These are phyloP conservation scores for Heliconius melpomene DNA, from an alignment of 1,140 invertebrate genomes.

Conservation along the genomic window DNA sequence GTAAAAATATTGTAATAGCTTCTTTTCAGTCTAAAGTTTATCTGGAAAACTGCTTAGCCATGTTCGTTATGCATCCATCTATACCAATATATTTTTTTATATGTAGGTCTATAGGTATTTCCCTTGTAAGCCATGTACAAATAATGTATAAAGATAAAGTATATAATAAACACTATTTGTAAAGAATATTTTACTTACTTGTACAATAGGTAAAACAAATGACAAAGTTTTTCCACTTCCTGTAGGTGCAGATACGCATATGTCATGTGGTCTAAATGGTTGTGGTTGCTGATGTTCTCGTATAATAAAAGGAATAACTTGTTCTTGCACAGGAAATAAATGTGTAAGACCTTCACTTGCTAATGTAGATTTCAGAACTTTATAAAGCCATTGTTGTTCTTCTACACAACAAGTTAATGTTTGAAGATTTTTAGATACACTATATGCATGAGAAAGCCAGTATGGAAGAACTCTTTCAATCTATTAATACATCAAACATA, in stretches of 20 bases:
- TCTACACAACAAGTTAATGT: slow-evolving; percentile 83
- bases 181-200: slow-evolving; percentile 76
- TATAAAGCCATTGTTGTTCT: slow-evolving; percentile 83
- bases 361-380: slow-evolving; percentile 84
- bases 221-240: slow-evolving; percentile 98
- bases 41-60: too few relatives aligned
- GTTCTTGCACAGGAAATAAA: slow-evolving; percentile 94
- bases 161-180: not conserved
- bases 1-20: too few relatives aligned
- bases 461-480: slow-evolving; percentile 89
- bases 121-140: too few relatives aligned
- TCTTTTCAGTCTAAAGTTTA: too few relatives aligned
- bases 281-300: slow-evolving; percentile 82
- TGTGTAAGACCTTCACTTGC: slow-evolving; percentile 87
- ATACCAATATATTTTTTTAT: too few relatives aligned
- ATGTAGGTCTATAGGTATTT: too few relatives aligned
- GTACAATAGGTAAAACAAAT: slow-evolving; percentile 95
- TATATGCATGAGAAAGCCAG: slow-evolving; percentile 91
- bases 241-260: slow-evolving; percentile 98
- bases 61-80: too few relatives aligned
- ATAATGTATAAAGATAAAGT: not conserved
- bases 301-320: slow-evolving; percentile 91
- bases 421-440: slow-evolving; percentile 87
- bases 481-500: slow-evolving; percentile 48
- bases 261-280: slow-evolving; percentile 88